Base-by-base conservation (phyloP, 1,140 invertebrate genomes). In the Bombus sylvicola region DNA sequence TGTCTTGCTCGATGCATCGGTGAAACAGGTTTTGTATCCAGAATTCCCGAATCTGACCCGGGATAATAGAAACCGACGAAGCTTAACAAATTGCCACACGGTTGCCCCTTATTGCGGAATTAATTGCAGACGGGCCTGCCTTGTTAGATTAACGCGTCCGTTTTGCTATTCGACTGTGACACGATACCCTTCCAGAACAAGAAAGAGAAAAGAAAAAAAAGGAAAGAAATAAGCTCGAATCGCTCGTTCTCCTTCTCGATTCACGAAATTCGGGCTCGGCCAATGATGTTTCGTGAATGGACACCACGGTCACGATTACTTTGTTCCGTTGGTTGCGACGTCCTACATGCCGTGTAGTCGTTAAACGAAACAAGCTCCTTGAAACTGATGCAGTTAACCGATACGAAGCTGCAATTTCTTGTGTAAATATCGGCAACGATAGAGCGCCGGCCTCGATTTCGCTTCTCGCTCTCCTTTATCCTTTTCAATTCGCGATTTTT, bases 1-100 rank as follows among this genome's bases (percentile, higher is more conserved):
- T 68, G 31, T 31, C 74, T 72, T 57, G 66, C 41, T n/a, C 41
- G 84, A 69, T 68, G 47, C 34, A 83, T 90, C 75, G 39, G 81
- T 71, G 79, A 81, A 91, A 91, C 90, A 85, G 90, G 90, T 91
- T 91, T 90, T 85, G 80, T 87, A 90, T 90, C 81, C 89, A 83
- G 76, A 81, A 90, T 87, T 72, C 78, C 83, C 78, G 89, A 87
- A 91, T 91, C 83, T 72, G 57, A 76, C 75, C n/a, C 73, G 62
- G 64, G 82, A 85, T 91, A 89, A 91, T 90, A 90, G 89, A 89
- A 90, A 81, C 62, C 47, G 87, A 87, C 81, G 78, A 84, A 28
- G 72, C 79, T 86, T 82, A 86, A 47, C 78, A 80, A 81, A 88
- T 88, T 88, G 77, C 87, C 57, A 78, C 31, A 64, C 72, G 74